Conservation (phyloP, 2,797 vertebrate species). For the Neostethus bicornis region DNA sequence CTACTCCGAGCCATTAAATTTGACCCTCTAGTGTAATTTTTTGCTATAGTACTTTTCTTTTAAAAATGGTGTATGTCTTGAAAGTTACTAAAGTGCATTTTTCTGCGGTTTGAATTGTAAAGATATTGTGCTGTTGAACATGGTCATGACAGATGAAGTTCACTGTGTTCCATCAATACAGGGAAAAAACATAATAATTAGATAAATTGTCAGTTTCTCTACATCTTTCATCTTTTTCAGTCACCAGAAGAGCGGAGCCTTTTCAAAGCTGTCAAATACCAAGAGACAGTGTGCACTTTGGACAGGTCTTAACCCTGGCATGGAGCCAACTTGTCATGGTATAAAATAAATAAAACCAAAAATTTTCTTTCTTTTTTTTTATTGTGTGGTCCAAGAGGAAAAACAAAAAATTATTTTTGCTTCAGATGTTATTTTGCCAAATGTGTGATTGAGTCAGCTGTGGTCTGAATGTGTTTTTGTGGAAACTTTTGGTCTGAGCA, state of each 20-base stretch:
- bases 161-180: background rate
- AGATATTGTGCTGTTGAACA: background rate
- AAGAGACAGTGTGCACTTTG: background rate
- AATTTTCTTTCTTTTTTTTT: background rate
- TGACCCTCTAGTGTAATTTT: no score
- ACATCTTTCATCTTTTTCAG: background rate
- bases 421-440: background rate
- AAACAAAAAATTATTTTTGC: no score
- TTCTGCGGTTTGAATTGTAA: background rate
- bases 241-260: background rate
- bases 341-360: no score
- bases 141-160: background rate
- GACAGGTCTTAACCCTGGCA: background rate
- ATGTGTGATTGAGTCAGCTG: background rate
- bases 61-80: no score
- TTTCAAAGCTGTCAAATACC: background rate
- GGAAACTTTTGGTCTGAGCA: background rate
- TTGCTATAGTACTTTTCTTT: no score
- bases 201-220: background rate
- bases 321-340: background rate
- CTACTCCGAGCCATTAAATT: no score
- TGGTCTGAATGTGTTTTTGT: background rate
- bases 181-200: background rate
- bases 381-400: no score
- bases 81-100: no score